Evolutionary conservation across 2,888 invertebrate genomes (phyloP).

Genomic region (Chirona hameri): DNA sequence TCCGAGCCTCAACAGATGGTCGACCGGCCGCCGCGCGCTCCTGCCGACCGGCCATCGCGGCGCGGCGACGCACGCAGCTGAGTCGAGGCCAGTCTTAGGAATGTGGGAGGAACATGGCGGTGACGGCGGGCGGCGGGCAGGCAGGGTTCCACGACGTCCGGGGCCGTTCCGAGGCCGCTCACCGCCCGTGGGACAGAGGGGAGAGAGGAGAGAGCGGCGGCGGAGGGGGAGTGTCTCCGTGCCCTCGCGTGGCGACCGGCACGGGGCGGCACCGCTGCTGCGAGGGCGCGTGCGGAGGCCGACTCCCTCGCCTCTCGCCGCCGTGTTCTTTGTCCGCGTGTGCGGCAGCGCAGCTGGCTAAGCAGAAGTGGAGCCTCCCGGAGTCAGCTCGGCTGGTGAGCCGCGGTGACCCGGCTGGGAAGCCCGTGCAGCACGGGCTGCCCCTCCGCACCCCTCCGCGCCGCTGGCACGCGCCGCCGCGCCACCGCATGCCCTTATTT

Average conservation of each 20-base stretch:
- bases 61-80: not conserved
- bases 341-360: no score
- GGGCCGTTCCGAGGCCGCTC: not conserved
- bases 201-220: not conserved
- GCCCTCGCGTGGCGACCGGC: no score
- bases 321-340: no score
- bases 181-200: not conserved
- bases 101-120: not conserved
- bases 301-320: no score
- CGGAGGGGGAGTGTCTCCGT: not conserved
- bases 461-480: conserved; percentile 5
- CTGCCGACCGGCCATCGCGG: not conserved
- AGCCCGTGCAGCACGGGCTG: not conserved
- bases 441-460: not conserved
- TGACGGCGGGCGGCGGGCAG: not conserved
- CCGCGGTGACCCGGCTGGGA: no score
- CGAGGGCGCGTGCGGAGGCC: no score
- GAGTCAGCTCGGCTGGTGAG: not conserved
- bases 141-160: not conserved
- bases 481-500: conserved; percentile 7
- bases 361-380: not conserved
- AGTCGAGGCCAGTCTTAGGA: no score
- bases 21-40: not conserved
- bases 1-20: not conserved
- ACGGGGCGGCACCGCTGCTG: no score